Conservation (phyloP, 2,113 vertebrate genomes). For the Centropus bengalensis region DNA sequence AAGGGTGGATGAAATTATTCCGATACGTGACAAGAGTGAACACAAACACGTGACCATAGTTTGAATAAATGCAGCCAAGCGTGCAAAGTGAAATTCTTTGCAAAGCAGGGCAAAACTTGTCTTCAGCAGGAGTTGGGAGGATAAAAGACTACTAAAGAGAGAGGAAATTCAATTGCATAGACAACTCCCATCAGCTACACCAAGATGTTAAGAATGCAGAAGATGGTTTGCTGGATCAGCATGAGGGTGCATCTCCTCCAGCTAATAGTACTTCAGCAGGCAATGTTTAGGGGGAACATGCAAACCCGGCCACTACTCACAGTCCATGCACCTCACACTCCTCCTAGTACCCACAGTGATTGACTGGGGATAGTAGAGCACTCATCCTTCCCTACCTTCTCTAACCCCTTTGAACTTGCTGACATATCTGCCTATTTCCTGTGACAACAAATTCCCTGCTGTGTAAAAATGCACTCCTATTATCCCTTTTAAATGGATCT, state of each 20-base stretch:
- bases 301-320: background rate
- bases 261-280: background rate
- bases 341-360: background rate
- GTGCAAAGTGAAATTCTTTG: background rate
- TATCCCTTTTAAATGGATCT: background rate
- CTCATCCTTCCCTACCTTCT: background rate
- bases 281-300: accelerated
- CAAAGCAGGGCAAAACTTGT: background rate
- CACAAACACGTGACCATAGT: background rate
- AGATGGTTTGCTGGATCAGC: background rate
- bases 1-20: background rate
- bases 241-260: background rate
- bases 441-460: background rate
- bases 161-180: background rate
- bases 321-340: background rate
- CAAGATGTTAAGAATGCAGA: background rate
- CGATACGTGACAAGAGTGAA: background rate
- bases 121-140: background rate
- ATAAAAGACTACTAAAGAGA: background rate
- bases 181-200: background rate
- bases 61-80: background rate
- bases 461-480: background rate
- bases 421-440: background rate
- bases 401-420: slow-evolving; percentile 4
- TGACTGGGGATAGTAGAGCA: background rate